phyloP scores from a whole-genome alignment of 2,113 vertebrate genomes.

The Larimichthys crocea region DNA sequence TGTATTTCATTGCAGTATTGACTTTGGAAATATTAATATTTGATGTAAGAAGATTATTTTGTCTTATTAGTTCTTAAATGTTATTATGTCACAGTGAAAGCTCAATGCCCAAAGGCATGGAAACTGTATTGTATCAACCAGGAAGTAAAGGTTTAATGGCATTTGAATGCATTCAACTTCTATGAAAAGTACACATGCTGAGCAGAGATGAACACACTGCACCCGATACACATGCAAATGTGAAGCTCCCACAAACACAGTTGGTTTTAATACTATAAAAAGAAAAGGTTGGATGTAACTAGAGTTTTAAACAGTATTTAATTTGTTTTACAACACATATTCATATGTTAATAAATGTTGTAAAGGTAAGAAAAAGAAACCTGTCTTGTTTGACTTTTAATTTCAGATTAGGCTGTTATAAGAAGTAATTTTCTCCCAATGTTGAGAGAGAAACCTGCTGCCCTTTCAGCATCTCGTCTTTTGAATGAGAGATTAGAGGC shows the following conservation, averaged over 20 bases:
- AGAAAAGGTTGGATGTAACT: not conserved
- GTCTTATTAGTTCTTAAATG: not conserved
- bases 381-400: not conserved
- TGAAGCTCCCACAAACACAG: not conserved
- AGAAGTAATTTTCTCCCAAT: not conserved
- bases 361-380: not conserved
- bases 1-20: not conserved
- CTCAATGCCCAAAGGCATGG: not conserved
- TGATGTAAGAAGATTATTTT: not conserved
- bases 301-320: not conserved
- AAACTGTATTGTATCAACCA: not conserved
- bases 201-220: not conserved
- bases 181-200: constrained; percentile 13
- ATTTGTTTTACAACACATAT: not conserved
- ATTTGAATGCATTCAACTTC: not conserved
- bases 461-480: not conserved
- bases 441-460: not conserved
- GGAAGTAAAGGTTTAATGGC: constrained; percentile 39
- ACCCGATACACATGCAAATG: constrained; percentile 43
- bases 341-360: not conserved
- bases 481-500: constrained; percentile 1
- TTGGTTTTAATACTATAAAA: not conserved
- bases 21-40: not conserved
- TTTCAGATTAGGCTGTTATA: not conserved
- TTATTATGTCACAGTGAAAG: not conserved